phyloP scores from a whole-genome alignment of 2,888 invertebrate species.

The Priocnemis perturbator region DNA sequence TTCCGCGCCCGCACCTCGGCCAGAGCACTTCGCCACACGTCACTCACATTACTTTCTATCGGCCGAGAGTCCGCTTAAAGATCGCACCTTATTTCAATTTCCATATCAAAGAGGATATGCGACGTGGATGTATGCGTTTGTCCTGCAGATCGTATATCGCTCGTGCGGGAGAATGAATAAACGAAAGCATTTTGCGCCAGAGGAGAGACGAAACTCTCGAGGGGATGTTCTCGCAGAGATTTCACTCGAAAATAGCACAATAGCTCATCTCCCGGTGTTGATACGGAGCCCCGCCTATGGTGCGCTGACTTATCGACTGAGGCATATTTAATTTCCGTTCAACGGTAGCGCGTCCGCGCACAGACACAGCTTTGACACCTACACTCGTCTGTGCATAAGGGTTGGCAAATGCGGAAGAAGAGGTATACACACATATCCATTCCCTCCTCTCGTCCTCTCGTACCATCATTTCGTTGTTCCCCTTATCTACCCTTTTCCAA shows the following conservation, averaged over 20 bases:
- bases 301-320: conserved; percentile 74
- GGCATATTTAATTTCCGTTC: conserved; percentile 76
- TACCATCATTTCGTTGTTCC: conserved; percentile 28
- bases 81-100: too few relatives aligned
- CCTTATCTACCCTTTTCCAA: conserved; percentile 75
- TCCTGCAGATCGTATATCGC: conserved; percentile 31
- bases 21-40: too few relatives aligned
- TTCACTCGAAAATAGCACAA: conserved; percentile 73
- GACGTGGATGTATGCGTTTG: too few relatives aligned
- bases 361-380: conserved; percentile 23
- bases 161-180: conserved; percentile 40
- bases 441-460: conserved; percentile 24
- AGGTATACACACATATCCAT: conserved; percentile 37
- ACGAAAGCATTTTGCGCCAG: conserved; percentile 51
- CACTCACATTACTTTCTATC: too few relatives aligned
- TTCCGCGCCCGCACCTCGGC: too few relatives aligned
- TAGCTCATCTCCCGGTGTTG: conserved; percentile 73
- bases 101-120: too few relatives aligned
- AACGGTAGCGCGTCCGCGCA: conserved; percentile 55
- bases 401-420: conserved; percentile 21
- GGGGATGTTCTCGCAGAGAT: conserved; percentile 59
- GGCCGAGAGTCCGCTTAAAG: too few relatives aligned
- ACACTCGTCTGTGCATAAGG: conserved; percentile 10
- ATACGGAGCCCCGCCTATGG: conserved; percentile 66
- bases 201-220: conserved; percentile 46